Conservation (phyloP, 2,888 invertebrate species). For the Patella pellucida region DNA sequence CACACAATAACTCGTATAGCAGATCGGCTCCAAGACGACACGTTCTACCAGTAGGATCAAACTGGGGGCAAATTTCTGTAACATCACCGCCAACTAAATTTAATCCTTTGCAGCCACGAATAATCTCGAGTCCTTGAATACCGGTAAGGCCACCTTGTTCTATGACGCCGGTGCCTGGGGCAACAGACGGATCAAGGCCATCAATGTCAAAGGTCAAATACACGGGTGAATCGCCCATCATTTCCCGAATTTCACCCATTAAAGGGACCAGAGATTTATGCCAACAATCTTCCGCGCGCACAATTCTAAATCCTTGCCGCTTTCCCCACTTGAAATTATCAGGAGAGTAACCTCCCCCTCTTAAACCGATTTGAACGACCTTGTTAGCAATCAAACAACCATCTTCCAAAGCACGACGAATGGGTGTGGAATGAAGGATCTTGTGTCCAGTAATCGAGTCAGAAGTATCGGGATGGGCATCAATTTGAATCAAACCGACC, state of each 20-base stretch:
- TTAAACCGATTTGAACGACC: constrained; percentile 68
- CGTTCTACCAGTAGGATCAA: constrained; percentile 66
- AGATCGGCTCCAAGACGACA: constrained; percentile 67
- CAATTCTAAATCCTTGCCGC: constrained; percentile 67
- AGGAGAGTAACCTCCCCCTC: constrained; percentile 58
- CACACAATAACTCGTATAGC: constrained; percentile 70
- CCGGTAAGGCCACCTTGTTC: constrained; percentile 69
- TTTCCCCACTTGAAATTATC: constrained; percentile 58
- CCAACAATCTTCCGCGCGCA: constrained; percentile 67
- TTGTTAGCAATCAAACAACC: constrained; percentile 61
- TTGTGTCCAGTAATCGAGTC: constrained; percentile 61
- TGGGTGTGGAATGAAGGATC: constrained; percentile 69
- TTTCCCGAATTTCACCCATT: constrained; percentile 64
- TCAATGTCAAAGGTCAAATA: constrained; percentile 71
- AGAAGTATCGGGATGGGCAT: constrained; percentile 68
- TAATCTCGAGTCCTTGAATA: constrained; percentile 68
- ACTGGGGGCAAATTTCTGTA: constrained; percentile 69
- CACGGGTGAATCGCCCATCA: constrained; percentile 66
- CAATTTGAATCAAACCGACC: constrained; percentile 69
- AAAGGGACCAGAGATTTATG: constrained; percentile 65
- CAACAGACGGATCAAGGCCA: constrained; percentile 67
- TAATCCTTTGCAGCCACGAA: constrained; percentile 66
- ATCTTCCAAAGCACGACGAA: constrained; percentile 68
- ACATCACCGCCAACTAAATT: constrained; percentile 66
- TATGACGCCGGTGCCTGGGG: constrained; percentile 70